Evolutionary conservation across 2,888 invertebrate species (phyloP).

Genomic region (Pharmacophagus antenor): DNA sequence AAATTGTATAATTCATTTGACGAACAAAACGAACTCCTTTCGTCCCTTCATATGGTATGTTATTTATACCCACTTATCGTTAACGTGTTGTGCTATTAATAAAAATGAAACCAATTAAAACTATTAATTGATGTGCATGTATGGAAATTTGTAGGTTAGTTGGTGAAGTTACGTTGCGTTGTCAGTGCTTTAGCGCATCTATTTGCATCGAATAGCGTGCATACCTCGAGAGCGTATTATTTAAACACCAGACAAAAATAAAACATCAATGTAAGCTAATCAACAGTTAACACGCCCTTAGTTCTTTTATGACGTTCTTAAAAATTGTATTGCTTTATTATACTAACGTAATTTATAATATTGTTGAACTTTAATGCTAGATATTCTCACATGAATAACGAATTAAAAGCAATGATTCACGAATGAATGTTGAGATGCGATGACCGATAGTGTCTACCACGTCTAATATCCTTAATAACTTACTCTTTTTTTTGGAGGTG

Average conservation of each 20-base stretch:
- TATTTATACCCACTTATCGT: conserved; percentile 37
- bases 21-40: background rate
- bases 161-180: conserved; percentile 46
- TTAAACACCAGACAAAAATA: conserved; percentile 68
- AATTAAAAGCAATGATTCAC: conserved; percentile 25
- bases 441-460: conserved; percentile 1
- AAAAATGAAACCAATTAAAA: conserved; percentile 32
- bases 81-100: conserved; percentile 36
- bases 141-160: conserved; percentile 61
- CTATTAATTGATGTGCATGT: conserved; percentile 37
- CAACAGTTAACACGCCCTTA: conserved; percentile 49
- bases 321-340: conserved; percentile 29
- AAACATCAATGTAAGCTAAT: conserved; percentile 63
- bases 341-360: conserved; percentile 23
- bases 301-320: conserved; percentile 31
- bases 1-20: background rate
- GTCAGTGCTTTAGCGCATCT: conserved; percentile 47
- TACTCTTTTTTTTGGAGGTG: background rate
- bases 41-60: background rate
- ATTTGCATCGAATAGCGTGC: conserved; percentile 51
- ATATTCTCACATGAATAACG: conserved; percentile 27
- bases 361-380: conserved; percentile 26
- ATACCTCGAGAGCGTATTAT: conserved; percentile 57
- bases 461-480: background rate
- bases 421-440: conserved; percentile 10